These are phyloP conservation scores for Tragelaphus eurycerus DNA, from an alignment of 2,797 vertebrate species.

Conservation along the genomic window DNA sequence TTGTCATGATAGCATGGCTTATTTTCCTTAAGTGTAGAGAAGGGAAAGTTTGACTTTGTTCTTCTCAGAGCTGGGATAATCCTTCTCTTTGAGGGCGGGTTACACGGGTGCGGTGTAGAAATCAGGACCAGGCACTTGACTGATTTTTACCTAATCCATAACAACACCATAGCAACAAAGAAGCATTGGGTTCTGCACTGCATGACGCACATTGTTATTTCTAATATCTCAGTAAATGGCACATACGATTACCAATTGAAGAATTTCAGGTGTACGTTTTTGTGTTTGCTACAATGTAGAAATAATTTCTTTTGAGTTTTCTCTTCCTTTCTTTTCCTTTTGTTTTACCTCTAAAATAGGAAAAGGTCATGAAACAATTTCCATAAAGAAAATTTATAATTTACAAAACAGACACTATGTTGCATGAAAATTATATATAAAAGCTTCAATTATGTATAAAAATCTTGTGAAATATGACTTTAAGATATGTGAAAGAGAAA, in stretches of 20 bases:
- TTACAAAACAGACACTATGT: not conserved
- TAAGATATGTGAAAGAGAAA: not conserved
- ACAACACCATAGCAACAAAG: slow-evolving; percentile 65
- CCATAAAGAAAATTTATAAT: slow-evolving; percentile 27
- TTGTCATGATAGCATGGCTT: slow-evolving; percentile 88
- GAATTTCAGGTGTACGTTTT: slow-evolving; percentile 56
- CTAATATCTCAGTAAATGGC: slow-evolving; percentile 79
- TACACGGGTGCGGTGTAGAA: slow-evolving; percentile 77
- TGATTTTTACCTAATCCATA: slow-evolving; percentile 79
- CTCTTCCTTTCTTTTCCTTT: not conserved
- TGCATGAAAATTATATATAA: not conserved
- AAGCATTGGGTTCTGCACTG: slow-evolving; percentile 74
- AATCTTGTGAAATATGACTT: slow-evolving; percentile 32
- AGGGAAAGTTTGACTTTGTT: slow-evolving; percentile 87
- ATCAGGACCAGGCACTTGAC: slow-evolving; percentile 77
- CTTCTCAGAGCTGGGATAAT: slow-evolving; percentile 83
- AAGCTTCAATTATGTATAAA: slow-evolving; percentile 10
- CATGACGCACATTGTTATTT: slow-evolving; percentile 72
- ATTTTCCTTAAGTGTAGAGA: slow-evolving; percentile 88
- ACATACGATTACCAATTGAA: slow-evolving; percentile 73
- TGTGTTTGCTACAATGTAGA: slow-evolving; percentile 56
- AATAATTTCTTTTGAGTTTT: slow-evolving; percentile 56
- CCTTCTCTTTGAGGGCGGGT: slow-evolving; percentile 87
- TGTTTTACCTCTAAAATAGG: not conserved
- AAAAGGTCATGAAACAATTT: slow-evolving; percentile 6